These are phyloP conservation scores for Coregonus suidteri DNA, from an alignment of 2,797 vertebrate genomes.

Conservation along the genomic window DNA sequence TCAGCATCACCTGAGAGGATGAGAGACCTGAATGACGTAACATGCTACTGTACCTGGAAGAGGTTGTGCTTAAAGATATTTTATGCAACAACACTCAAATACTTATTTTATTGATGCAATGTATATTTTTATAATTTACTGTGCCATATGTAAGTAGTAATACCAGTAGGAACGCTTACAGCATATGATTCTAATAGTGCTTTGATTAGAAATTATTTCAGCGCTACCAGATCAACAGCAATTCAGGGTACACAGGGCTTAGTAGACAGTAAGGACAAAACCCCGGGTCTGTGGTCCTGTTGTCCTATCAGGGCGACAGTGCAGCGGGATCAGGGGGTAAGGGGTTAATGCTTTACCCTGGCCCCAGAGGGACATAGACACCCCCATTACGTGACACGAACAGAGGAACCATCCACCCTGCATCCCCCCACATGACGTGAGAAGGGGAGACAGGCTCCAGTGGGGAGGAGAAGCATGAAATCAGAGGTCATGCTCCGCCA, in stretches of 20 bases:
- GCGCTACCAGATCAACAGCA: neutral
- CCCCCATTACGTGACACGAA: slow-evolving; percentile 43
- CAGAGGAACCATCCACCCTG: slow-evolving; percentile 43
- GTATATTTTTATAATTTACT: neutral
- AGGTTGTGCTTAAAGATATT: neutral
- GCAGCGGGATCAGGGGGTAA: neutral
- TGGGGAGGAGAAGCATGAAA: slow-evolving; percentile 53
- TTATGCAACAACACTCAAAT: neutral
- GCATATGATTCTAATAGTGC: neutral
- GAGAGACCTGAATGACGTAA: neutral
- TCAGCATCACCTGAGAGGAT: neutral
- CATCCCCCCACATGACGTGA: slow-evolving; percentile 57
- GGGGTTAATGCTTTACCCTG: slow-evolving; percentile 19
- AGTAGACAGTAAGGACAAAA: neutral
- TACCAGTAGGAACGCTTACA: no score
- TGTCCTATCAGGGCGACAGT: slow-evolving; percentile 10
- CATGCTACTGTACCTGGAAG: neutral
- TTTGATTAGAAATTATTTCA: neutral
- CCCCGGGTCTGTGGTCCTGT: neutral
- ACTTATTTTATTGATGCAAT: neutral
- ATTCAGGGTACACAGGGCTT: neutral
- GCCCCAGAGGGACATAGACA: slow-evolving; percentile 32
- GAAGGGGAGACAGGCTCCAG: slow-evolving; percentile 62
- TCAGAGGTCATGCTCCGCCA: slow-evolving; percentile 55
- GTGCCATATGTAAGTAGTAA: neutral